Evolutionary conservation across 2,113 vertebrate species (phyloP).

Genomic region (Neodon shergylaensis): DNA sequence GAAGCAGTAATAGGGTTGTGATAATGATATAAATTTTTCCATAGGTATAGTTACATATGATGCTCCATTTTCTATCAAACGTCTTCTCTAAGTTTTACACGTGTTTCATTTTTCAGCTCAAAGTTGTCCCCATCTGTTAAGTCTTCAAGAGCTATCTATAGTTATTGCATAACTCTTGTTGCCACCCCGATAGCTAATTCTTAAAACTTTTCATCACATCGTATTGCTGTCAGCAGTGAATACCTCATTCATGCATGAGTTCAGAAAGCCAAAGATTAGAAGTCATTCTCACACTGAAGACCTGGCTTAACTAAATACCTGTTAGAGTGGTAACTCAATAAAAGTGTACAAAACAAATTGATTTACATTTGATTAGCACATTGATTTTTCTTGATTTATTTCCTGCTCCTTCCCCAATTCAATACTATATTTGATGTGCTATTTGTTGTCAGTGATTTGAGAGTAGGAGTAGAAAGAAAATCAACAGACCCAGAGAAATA

Average conservation of each 20-base stretch:
- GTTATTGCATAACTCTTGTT: neutral
- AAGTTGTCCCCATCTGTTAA: neutral
- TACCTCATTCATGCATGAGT: neutral
- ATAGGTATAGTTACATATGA: neutral
- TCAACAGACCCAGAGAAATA: neutral
- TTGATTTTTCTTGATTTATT: slow-evolving; percentile 45
- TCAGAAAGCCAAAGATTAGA: neutral
- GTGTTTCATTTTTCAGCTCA: neutral
- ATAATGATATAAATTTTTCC: neutral
- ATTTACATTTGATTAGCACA: slow-evolving; percentile 25
- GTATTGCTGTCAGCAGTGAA: neutral
- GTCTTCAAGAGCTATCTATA: neutral
- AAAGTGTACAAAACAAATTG: slow-evolving; percentile 3
- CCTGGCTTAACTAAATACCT: neutral
- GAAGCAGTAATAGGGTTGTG: neutral
- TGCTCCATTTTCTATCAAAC: slow-evolving; percentile 18
- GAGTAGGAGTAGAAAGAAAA: neutral
- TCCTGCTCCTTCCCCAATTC: neutral
- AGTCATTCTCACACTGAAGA: slow-evolving; percentile 37
- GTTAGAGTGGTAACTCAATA: neutral
- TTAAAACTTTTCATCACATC: neutral
- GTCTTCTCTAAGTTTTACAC: neutral
- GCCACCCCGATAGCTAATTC: neutral
- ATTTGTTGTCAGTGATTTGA: slow-evolving; percentile 42
- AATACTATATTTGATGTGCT: slow-evolving; percentile 17